A percentile compares a stretch with the other conserved stretches of the same genome.
These are phyloP conservation scores for Atrichornis clamosus DNA, from an alignment of 2,113 vertebrate genomes.

Conservation along the genomic window DNA sequence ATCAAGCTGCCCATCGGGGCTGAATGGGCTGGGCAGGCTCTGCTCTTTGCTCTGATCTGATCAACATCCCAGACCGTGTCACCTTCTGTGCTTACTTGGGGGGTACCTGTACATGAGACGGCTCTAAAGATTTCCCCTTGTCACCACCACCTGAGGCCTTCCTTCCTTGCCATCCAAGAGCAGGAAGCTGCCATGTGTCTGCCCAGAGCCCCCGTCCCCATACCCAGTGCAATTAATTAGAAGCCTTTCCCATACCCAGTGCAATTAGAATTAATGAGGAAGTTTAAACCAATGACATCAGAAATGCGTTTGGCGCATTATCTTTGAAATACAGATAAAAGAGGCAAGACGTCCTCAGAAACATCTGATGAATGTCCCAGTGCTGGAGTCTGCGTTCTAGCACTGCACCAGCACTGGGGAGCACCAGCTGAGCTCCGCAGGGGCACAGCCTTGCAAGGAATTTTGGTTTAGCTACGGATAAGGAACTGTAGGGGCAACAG, in stretches of 20 bases:
- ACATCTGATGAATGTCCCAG: background rate
- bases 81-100: background rate
- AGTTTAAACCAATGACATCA: background rate
- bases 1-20: background rate
- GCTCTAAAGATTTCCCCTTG: background rate
- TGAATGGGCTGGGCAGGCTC: background rate
- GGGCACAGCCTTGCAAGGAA: background rate
- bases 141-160: background rate
- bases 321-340: background rate
- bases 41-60: background rate
- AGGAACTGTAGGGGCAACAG: background rate
- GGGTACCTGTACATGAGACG: background rate
- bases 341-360: background rate
- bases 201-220: background rate
- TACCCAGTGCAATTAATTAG: background rate
- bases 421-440: accelerated
- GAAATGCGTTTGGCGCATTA: background rate
- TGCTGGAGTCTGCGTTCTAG: background rate
- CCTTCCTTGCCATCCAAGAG: background rate
- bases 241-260: background rate
- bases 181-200: background rate
- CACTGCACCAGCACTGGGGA: background rate
- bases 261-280: background rate
- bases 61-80: background rate
- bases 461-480: background rate